Base-by-base conservation (phyloP, 2,113 vertebrate genomes). In the Australoheros scitulus region DNA sequence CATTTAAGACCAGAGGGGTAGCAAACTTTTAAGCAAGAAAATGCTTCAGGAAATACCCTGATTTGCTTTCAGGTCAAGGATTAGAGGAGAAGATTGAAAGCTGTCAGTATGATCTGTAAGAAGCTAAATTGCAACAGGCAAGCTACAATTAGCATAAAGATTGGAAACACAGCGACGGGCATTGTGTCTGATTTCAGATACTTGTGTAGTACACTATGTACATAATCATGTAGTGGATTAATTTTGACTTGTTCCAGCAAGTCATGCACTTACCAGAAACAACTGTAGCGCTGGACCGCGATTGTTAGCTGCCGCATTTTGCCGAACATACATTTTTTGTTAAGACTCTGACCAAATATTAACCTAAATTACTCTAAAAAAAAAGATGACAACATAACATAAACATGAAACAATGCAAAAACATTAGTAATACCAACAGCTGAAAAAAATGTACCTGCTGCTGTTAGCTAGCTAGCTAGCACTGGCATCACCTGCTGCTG, bases 1-100 rank as follows among this genome's bases (percentile, higher is more conserved):
- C 2, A 76, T 79, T 83, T 77, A 52, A 79, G n/a, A 79, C 74
- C 79, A 4, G 78, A 88, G 80, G 81, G 77, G 82, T 75, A 79
- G 83, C 82, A 68, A 57, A 72, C 58, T 41, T 80, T 63, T 75
- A 55, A 14, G 24, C 11, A 32, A 61, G 63, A 29, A 76, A 77
- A 13, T 20, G 59, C 63, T 80, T 38, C 15, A 2, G 50, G n/a
- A 47, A 77, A 65, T 22, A 15, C 1, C 14, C 32, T 78, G 34
- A 26, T 80, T 70, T 15, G 15, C 76, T 76, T 78, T 80, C 10
- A 60, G 61, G 56, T 26, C 17, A 8, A 64, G 13, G 20, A 43
- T 47, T 20, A 10, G 38, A 60, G 8, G 26, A 57, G 70, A 84
- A 41, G 22, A 24, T 26, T 68, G 41, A n/a, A 15, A 24, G 36